These are phyloP conservation scores for Ia io DNA, from an alignment of 2,113 vertebrate species.

Conservation along the genomic window DNA sequence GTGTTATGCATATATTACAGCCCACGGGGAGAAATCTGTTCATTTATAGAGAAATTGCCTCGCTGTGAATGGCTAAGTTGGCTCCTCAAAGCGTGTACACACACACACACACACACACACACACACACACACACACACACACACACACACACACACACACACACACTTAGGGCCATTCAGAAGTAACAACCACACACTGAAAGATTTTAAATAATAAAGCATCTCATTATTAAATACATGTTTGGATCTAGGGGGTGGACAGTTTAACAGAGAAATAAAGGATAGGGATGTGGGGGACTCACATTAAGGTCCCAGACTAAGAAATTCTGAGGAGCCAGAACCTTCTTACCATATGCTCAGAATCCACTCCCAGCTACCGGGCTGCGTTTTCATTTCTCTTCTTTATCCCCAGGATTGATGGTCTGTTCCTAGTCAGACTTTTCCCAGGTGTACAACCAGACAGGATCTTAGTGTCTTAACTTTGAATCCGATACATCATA, in stretches of 20 bases:
- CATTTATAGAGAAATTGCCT: slow-evolving; percentile 75
- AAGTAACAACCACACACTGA: slow-evolving; percentile 54
- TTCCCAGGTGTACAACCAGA: neutral
- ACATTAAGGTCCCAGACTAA: neutral
- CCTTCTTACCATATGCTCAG: neutral
- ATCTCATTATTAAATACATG: slow-evolving; percentile 35
- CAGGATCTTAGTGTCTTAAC: neutral
- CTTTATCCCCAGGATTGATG: neutral
- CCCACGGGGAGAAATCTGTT: slow-evolving; percentile 77
- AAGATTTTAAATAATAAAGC: slow-evolving; percentile 35
- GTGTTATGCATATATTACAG: slow-evolving; percentile 79
- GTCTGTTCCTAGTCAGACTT: neutral
- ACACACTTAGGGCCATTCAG: slow-evolving; percentile 64
- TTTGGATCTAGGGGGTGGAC: neutral
- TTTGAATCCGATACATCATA: neutral
- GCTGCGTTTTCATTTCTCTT: neutral
- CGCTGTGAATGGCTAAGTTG: slow-evolving; percentile 73
- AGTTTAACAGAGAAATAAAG: neutral
- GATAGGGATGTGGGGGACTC: neutral
- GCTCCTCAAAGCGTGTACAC: neutral
- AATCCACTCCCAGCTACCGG: neutral
- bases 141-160: neutral
- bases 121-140: neutral
- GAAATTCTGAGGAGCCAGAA: neutral
- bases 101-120: neutral